Evolutionary conservation across 2,113 vertebrate genomes (phyloP).

Genomic region (Lepus europaeus): DNA sequence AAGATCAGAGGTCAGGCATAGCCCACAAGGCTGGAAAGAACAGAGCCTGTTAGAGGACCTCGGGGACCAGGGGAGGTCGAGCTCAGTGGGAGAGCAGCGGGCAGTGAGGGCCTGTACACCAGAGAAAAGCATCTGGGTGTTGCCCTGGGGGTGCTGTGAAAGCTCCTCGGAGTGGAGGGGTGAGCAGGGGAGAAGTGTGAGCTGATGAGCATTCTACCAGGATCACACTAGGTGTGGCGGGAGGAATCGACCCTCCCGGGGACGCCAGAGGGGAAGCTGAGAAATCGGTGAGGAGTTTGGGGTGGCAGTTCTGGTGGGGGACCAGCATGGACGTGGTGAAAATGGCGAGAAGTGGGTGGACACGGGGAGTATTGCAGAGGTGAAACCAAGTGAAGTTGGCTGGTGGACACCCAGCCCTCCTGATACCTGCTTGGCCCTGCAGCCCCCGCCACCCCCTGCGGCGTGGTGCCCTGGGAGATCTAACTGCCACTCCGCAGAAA

Average conservation of each 20-base stretch:
- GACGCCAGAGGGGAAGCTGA: neutral
- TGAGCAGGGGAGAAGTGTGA: neutral
- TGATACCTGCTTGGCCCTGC: neutral
- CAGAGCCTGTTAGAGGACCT: neutral
- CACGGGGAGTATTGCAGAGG: neutral
- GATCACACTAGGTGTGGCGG: neutral
- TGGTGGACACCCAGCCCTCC: neutral
- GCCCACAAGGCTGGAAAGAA: neutral
- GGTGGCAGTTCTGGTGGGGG: neutral
- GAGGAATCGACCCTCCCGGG: neutral
- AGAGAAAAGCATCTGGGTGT: neutral
- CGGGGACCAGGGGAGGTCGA: rapidly evolving
- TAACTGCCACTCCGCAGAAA: neutral
- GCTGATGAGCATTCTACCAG: neutral
- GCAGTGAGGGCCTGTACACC: neutral
- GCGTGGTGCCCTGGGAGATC: neutral
- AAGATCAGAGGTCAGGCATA: no score
- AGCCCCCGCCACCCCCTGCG: neutral
- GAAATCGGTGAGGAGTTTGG: neutral
- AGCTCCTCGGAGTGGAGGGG: neutral
- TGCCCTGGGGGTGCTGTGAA: neutral
- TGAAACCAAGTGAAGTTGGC: neutral
- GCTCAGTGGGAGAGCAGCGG: neutral
- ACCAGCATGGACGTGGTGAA: neutral
- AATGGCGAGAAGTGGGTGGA: neutral